These are phyloP conservation scores for Meloidogyne hapla DNA, from an alignment of 1,140 invertebrate genomes.

Conservation along the genomic window DNA sequence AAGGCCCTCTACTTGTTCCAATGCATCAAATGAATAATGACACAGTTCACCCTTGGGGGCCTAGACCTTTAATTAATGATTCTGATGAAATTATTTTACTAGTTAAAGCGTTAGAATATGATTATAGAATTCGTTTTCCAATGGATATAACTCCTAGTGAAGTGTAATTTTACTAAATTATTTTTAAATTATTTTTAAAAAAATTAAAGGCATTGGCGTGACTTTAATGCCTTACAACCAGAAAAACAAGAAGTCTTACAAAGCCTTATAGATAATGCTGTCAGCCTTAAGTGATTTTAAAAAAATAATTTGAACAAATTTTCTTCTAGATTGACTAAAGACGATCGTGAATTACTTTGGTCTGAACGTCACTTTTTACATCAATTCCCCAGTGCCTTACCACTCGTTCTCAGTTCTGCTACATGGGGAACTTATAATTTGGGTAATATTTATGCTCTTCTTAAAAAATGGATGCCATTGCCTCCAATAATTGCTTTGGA, in stretches of 20 bases:
- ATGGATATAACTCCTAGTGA: constrained; percentile 9
- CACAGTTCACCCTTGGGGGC: constrained; percentile 47
- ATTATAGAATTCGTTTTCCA: constrained; percentile 46
- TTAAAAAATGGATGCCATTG: constrained; percentile 38
- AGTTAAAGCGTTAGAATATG: constrained; percentile 45
- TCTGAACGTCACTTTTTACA: constrained; percentile 42
- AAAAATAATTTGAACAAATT: not conserved
- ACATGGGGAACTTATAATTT: constrained; percentile 48
- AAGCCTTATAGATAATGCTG: constrained; percentile 32
- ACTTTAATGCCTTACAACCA: constrained; percentile 23
- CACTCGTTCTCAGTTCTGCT: constrained; percentile 46
- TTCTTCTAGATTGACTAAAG: constrained; percentile 35
- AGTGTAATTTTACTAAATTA: constrained; percentile 13
- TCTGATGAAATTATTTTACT: constrained; percentile 41
- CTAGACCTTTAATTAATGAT: constrained; percentile 34
- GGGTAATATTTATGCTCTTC: constrained; percentile 45
- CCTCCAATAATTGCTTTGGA: constrained; percentile 44
- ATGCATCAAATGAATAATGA: constrained; percentile 30
- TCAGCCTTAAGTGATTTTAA: constrained; percentile 28
- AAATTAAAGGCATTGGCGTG: constrained; percentile 32
- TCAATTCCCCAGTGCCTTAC: constrained; percentile 45
- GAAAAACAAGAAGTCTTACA: constrained; percentile 37
- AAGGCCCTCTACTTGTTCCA: constrained; percentile 49
- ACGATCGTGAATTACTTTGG: constrained; percentile 50
- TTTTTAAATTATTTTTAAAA: not conserved